A percentile compares a stretch with the other conserved stretches of the same genome.
These are phyloP conservation scores for Bugulina stolonifera DNA, from an alignment of 2,888 invertebrate genomes.

Conservation along the genomic window DNA sequence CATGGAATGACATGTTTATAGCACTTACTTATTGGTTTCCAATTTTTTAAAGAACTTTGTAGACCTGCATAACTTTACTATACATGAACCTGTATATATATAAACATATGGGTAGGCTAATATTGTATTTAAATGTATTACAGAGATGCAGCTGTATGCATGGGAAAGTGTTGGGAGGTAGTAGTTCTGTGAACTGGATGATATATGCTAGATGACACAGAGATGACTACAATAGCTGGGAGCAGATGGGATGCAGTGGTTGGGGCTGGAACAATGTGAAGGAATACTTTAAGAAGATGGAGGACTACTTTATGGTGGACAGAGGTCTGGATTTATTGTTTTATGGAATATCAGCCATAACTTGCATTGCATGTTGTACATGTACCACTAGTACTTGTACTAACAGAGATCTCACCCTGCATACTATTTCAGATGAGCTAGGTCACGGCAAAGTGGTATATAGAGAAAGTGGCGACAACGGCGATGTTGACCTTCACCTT, in stretches of 20 bases:
- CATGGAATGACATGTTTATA: too few species aligned
- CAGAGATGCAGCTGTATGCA: conserved; percentile 79
- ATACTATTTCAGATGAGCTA: neutral
- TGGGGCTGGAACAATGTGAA: conserved; percentile 79
- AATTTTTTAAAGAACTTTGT: too few species aligned
- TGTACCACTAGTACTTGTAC: too few species aligned
- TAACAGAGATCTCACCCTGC: too few species aligned
- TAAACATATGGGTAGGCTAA: too few species aligned
- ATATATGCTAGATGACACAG: conserved; percentile 67
- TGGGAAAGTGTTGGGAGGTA: conserved; percentile 80
- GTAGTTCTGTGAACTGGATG: conserved; percentile 82
- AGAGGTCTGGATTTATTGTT: neutral
- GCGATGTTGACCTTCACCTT: too few species aligned
- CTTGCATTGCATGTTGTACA: neutral
- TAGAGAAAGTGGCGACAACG: too few species aligned
- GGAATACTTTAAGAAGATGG: conserved; percentile 44
- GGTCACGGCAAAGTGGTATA: too few species aligned
- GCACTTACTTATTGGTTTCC: too few species aligned
- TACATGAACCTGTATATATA: too few species aligned
- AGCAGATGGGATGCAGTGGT: conserved; percentile 57
- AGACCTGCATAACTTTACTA: too few species aligned
- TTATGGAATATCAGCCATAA: neutral
- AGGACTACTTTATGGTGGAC: conserved; percentile 7
- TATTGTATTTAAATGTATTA: too few species aligned
- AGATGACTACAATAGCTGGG: conserved; percentile 81